Conservation (phyloP, 2,888 invertebrate genomes). For the Trichacis sp. region DNA sequence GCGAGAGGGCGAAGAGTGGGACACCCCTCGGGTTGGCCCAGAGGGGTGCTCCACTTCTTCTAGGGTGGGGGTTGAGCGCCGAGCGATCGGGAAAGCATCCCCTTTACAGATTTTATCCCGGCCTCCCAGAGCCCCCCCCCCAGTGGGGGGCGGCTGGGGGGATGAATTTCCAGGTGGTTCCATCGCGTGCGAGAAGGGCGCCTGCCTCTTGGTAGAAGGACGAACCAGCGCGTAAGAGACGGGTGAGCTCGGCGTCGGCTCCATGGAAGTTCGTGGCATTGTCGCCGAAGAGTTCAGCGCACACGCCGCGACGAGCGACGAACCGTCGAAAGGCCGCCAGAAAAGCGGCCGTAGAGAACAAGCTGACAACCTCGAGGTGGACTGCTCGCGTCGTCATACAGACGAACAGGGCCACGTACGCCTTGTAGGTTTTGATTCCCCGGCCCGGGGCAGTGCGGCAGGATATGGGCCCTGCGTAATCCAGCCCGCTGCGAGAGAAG, state of each 20-base stretch:
- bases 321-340: neutral
- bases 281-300: neutral
- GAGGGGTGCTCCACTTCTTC: neutral
- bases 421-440: neutral
- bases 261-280: neutral
- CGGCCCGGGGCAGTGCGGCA: neutral
- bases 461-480: neutral
- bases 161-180: neutral
- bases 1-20: too few relatives aligned
- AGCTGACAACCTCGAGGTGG: neutral
- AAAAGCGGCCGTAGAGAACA: neutral
- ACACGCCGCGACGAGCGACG: neutral
- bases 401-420: neutral
- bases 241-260: neutral
- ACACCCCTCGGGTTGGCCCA: too few relatives aligned
- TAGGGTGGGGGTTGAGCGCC: neutral
- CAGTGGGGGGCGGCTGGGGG: too few relatives aligned
- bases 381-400: neutral
- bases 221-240: neutral
- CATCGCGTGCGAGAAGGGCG: neutral
- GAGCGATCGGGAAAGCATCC: neutral
- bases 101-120: neutral
- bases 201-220: neutral
- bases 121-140: neutral
- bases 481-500: conserved; percentile 2